Evolutionary conservation across 2,888 invertebrate species (phyloP).

Genomic region (Meghimatium bilineatum): DNA sequence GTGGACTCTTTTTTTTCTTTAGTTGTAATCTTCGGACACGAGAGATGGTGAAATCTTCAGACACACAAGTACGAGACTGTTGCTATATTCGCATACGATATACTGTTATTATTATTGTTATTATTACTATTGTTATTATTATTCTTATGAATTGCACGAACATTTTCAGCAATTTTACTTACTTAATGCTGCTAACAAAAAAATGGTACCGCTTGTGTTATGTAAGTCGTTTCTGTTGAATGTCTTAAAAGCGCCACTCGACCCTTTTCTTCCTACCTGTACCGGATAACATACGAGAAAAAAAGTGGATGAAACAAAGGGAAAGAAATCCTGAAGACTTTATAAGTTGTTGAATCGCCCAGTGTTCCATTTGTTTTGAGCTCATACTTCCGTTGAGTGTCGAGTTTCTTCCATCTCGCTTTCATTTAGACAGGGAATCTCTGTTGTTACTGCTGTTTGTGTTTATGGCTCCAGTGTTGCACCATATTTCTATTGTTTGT

Average conservation of each 20-base stretch:
- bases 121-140: too few relatives aligned
- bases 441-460: background rate
- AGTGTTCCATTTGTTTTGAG: background rate
- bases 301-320: background rate
- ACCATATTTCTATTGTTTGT: constrained; percentile 3
- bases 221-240: background rate
- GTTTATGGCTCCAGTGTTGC: background rate
- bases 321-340: background rate
- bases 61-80: too few relatives aligned
- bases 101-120: too few relatives aligned
- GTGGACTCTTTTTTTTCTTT: too few relatives aligned
- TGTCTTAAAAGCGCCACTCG: background rate
- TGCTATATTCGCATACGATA: too few relatives aligned
- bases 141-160: background rate
- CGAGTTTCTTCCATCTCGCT: background rate
- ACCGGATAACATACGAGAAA: background rate
- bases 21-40: too few relatives aligned
- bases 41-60: too few relatives aligned
- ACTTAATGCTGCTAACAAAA: background rate
- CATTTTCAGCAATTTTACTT: background rate
- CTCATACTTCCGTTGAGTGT: constrained; percentile 4
- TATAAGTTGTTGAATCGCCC: background rate
- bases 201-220: background rate
- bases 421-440: background rate
- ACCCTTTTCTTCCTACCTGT: background rate